Evolutionary conservation across 35 echinoderm and acorn worm genomes (phyloP).

Genomic region (Patiria miniata): DNA sequence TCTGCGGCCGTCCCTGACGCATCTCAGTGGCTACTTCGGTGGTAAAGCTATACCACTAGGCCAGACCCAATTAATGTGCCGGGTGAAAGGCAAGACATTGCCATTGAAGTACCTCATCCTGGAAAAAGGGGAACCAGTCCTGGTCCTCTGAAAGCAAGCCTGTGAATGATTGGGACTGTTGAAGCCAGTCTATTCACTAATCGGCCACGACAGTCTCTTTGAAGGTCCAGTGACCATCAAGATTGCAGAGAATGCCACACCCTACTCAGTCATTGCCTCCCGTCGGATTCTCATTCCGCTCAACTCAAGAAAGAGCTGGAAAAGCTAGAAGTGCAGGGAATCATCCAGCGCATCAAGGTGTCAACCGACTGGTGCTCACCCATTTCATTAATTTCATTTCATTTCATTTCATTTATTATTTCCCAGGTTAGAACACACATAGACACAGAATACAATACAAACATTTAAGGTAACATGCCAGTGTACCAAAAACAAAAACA

Average conservation of each 20-base stretch:
- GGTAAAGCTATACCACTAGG: neutral
- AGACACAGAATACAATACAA: too few species aligned
- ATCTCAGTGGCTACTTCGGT: neutral
- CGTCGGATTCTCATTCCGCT: neutral
- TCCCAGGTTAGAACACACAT: too few species aligned
- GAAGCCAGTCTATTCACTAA: neutral
- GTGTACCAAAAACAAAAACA: too few species aligned
- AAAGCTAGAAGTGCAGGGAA: neutral
- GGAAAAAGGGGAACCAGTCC: too few species aligned
- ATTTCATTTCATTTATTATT: too few species aligned
- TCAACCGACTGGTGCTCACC: neutral
- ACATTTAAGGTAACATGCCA: too few species aligned
- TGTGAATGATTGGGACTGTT: too few species aligned
- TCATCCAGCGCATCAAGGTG: constrained; percentile 5
- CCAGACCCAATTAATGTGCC: too few species aligned
- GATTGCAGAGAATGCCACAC: neutral
- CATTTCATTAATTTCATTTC: too few species aligned
- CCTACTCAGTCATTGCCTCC: neutral
- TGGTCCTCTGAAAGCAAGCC: neutral
- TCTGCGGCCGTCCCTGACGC: neutral
- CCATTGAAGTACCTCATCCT: too few species aligned
- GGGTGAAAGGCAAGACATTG: too few species aligned
- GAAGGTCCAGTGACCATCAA: neutral
- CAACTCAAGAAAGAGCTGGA: too few species aligned
- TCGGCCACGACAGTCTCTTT: neutral